These are phyloP conservation scores for Actinia tenebrosa DNA, from an alignment of 64 coral and sea anemone genomes.

Conservation along the genomic window DNA sequence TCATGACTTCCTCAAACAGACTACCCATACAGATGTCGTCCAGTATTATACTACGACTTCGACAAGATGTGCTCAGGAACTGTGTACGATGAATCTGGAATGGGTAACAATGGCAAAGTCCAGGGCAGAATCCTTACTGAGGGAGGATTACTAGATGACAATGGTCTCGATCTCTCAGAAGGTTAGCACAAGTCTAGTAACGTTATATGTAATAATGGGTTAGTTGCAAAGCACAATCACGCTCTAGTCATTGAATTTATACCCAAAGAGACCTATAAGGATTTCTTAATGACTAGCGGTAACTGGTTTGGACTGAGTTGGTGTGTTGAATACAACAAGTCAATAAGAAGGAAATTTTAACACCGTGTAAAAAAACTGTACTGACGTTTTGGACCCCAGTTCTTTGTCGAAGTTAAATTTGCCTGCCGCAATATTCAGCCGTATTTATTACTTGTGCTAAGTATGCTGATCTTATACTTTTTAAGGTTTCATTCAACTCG, in stretches of 20 bases:
- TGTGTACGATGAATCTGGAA: slow-evolving; percentile 85
- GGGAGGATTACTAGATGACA: slow-evolving; percentile 66
- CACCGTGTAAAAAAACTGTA: too few species aligned
- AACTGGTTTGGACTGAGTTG: too few species aligned
- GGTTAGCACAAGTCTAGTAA: background rate
- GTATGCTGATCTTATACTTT: background rate
- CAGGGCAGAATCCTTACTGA: slow-evolving; percentile 45
- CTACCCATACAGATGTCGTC: slow-evolving; percentile 74
- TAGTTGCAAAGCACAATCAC: too few species aligned
- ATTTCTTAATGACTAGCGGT: too few species aligned
- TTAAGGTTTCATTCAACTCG: slow-evolving; percentile 65
- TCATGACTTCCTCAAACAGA: slow-evolving; percentile 7
- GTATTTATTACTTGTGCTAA: background rate
- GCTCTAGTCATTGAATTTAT: too few species aligned
- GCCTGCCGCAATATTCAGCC: too few species aligned
- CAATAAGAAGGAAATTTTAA: too few species aligned
- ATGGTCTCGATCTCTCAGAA: slow-evolving; percentile 52
- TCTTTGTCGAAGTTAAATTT: too few species aligned
- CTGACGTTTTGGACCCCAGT: too few species aligned
- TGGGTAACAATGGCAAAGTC: slow-evolving; percentile 74
- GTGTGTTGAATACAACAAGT: too few species aligned
- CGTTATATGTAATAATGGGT: background rate
- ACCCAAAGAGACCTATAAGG: too few species aligned
- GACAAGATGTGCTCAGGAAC: slow-evolving; percentile 79
- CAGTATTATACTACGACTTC: slow-evolving; percentile 83